These are phyloP conservation scores for Elegia similella DNA, from an alignment of 2,888 invertebrate genomes.

Conservation along the genomic window DNA sequence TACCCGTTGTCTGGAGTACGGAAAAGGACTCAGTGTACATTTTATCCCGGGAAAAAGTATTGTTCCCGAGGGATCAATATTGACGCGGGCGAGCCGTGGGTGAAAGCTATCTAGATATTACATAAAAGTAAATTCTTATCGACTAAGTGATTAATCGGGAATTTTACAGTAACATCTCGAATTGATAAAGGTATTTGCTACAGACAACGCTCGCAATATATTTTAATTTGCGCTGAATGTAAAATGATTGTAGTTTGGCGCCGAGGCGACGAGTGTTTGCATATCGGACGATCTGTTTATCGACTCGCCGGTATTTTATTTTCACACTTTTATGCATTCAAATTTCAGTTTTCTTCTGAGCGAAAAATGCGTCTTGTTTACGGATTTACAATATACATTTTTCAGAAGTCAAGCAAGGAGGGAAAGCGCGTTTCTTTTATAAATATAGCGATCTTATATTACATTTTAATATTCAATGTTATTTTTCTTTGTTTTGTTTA, in stretches of 20 bases:
- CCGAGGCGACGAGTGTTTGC: constrained; percentile 4
- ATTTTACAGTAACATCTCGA: no score
- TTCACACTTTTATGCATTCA: constrained; percentile 13
- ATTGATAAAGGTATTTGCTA: no score
- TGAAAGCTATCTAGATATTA: no score
- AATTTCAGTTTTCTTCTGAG: constrained; percentile 12
- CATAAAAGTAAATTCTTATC: no score
- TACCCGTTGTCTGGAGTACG: no score
- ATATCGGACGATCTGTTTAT: constrained; percentile 7
- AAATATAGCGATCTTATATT: constrained; percentile 4
- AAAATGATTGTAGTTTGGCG: not conserved
- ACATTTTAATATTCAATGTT: constrained; percentile 7
- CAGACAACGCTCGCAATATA: no score
- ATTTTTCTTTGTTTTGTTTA: not conserved
- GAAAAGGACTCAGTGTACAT: no score
- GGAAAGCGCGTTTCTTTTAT: constrained; percentile 10
- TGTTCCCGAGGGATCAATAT: no score
- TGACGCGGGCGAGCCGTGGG: no score
- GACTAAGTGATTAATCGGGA: no score
- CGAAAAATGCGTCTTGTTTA: constrained; percentile 17
- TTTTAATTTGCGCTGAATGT: not conserved
- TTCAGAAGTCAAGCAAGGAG: constrained; percentile 12
- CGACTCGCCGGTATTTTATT: constrained; percentile 11
- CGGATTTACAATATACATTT: constrained; percentile 16
- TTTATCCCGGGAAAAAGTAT: no score